Evolutionary conservation across 2,113 vertebrate species (phyloP).

Genomic region (Psilopogon haemacephalus): DNA sequence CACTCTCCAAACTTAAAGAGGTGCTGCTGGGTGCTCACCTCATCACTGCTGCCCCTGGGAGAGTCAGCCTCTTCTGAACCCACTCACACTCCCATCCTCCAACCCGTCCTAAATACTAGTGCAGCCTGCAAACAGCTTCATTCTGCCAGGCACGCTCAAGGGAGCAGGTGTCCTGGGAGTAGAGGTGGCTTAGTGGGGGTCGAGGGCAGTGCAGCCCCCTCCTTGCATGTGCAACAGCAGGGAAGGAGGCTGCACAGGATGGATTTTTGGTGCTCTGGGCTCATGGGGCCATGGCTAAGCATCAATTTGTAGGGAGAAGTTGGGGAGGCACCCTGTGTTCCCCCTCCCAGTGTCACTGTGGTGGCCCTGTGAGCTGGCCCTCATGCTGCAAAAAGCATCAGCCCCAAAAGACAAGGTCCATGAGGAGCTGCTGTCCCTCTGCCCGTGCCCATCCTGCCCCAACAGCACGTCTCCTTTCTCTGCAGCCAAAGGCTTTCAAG

Average conservation of each 20-base stretch:
- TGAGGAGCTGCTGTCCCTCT: background rate
- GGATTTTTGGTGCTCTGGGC: background rate
- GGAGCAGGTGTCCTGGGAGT: background rate
- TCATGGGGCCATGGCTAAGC: background rate
- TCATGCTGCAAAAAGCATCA: background rate
- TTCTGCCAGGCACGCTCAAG: background rate
- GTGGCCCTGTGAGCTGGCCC: background rate
- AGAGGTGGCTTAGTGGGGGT: fast-evolving
- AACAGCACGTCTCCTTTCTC: background rate
- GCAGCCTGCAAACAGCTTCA: constrained; percentile 17
- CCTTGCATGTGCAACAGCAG: background rate
- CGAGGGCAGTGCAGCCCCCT: background rate
- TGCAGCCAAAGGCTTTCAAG: constrained; percentile 69
- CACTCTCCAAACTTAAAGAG: background rate
- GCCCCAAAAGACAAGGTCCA: background rate
- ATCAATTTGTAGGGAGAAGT: background rate
- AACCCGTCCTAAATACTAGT: constrained; percentile 11
- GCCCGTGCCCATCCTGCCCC: background rate
- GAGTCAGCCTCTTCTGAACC: background rate
- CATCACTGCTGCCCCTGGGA: background rate
- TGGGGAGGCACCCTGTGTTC: fast-evolving
- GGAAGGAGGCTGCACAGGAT: background rate
- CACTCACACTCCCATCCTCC: background rate
- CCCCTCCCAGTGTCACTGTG: background rate
- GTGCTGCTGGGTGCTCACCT: background rate